Conservation (phyloP, 2,113 vertebrate genomes). For the Pongo abelii region DNA sequence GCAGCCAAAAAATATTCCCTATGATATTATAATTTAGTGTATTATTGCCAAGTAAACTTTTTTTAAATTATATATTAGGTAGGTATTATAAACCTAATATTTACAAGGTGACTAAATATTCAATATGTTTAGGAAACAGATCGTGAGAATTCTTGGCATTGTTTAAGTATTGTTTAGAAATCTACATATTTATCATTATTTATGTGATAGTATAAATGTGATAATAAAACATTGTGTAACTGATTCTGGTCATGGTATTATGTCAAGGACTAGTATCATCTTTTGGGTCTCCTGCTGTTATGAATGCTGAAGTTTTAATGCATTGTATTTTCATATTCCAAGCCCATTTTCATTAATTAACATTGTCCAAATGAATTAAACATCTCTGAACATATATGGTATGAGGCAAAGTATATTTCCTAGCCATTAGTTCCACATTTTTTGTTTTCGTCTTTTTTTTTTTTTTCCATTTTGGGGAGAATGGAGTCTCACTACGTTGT, state of each 20-base stretch:
- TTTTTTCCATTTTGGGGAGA: no score
- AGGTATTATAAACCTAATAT: neutral
- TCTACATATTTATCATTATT: constrained; percentile 21
- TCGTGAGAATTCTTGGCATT: neutral
- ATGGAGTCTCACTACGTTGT: no score
- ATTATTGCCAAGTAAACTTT: neutral
- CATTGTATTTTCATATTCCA: constrained; percentile 34
- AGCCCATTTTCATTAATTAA: constrained; percentile 32
- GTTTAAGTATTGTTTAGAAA: neutral
- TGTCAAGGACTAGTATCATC: neutral
- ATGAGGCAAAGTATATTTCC: neutral
- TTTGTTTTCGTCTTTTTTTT: no score
- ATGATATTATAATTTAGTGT: neutral
- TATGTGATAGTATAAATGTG: neutral
- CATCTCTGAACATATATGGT: neutral
- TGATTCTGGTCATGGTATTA: constrained; percentile 13
- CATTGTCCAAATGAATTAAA: constrained; percentile 9
- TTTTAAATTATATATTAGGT: neutral
- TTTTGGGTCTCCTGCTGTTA: neutral
- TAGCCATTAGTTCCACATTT: neutral
- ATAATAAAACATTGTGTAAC: neutral
- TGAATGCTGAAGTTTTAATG: constrained; percentile 38
- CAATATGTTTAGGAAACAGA: neutral
- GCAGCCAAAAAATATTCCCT: neutral
- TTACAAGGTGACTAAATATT: neutral